These are phyloP conservation scores for Adrianichthys oophorus DNA, from an alignment of 2,797 vertebrate genomes.

Conservation along the genomic window DNA sequence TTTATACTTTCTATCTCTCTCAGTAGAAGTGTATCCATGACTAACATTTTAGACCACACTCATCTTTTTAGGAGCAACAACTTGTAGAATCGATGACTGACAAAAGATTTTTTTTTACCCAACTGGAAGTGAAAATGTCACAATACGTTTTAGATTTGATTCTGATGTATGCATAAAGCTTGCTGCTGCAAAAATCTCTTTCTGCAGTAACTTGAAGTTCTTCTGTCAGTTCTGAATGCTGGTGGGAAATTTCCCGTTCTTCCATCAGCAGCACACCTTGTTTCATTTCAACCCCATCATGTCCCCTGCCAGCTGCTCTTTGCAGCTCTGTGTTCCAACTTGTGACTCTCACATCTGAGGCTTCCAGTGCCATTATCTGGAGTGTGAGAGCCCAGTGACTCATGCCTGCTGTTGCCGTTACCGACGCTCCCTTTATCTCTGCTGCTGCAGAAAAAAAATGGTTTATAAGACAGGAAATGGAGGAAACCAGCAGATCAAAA, in stretches of 20 bases:
- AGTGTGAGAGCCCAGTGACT: conserved; percentile 61
- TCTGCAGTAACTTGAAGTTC: background rate
- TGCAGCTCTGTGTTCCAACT: conserved; percentile 34
- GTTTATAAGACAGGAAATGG: background rate
- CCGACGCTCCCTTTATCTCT: conserved; percentile 28
- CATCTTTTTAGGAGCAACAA: too few species aligned
- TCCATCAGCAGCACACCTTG: conserved; percentile 33
- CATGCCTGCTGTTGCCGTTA: conserved; percentile 58
- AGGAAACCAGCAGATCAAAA: background rate
- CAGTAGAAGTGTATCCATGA: too few species aligned
- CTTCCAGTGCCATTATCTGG: conserved; percentile 44
- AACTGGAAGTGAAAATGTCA: too few species aligned
- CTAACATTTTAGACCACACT: too few species aligned
- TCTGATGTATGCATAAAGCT: background rate
- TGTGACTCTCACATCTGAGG: conserved; percentile 54
- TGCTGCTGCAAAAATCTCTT: background rate
- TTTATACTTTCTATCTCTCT: too few species aligned
- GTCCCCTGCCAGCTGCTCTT: conserved; percentile 23
- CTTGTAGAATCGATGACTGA: too few species aligned
- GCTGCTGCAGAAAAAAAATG: conserved; percentile 2
- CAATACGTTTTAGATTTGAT: background rate
- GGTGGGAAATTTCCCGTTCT: conserved; percentile 39
- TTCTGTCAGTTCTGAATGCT: conserved; percentile 14
- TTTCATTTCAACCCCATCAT: conserved; percentile 11
- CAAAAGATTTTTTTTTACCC: too few species aligned